These are phyloP conservation scores for Zosterops pallidus DNA, from an alignment of 2,113 vertebrate species.

Conservation along the genomic window DNA sequence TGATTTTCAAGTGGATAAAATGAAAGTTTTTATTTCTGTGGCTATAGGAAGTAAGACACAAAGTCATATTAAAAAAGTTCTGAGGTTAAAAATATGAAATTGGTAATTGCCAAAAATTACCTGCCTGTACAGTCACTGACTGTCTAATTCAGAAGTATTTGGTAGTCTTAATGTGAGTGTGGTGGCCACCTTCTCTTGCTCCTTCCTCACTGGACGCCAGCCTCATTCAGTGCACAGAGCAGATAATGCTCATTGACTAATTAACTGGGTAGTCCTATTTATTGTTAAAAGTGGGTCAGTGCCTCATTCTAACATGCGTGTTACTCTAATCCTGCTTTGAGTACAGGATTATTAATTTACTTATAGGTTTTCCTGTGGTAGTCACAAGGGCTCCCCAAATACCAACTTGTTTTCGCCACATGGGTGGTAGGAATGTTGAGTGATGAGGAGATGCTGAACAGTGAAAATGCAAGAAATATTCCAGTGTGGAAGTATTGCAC, in stretches of 20 bases:
- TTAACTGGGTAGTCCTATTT: slow-evolving; percentile 58
- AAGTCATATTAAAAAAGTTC: not conserved
- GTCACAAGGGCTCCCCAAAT: slow-evolving; percentile 10
- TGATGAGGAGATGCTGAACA: not conserved
- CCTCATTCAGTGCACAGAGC: not conserved
- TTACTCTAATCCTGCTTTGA: slow-evolving; percentile 55
- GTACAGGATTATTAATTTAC: slow-evolving; percentile 58
- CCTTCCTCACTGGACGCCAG: not conserved
- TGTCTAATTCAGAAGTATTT: not conserved
- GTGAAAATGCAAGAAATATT: not conserved
- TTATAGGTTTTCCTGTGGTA: slow-evolving; percentile 31
- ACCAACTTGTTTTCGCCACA: not conserved
- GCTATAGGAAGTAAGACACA: not conserved
- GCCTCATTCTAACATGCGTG: slow-evolving; percentile 44
- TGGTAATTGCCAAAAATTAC: not conserved
- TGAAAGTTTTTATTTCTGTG: not conserved
- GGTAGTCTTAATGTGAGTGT: not conserved
- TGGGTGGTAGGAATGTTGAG: not conserved
- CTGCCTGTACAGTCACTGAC: not conserved
- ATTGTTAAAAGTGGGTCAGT: slow-evolving; percentile 66
- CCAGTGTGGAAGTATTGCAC: not conserved
- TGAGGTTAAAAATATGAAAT: not conserved
- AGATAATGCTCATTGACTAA: slow-evolving; percentile 55
- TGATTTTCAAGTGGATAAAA: not conserved
- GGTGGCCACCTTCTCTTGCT: not conserved